Conservation (phyloP, 1,140 invertebrate species). For the Ditylenchus dipsaci region DNA sequence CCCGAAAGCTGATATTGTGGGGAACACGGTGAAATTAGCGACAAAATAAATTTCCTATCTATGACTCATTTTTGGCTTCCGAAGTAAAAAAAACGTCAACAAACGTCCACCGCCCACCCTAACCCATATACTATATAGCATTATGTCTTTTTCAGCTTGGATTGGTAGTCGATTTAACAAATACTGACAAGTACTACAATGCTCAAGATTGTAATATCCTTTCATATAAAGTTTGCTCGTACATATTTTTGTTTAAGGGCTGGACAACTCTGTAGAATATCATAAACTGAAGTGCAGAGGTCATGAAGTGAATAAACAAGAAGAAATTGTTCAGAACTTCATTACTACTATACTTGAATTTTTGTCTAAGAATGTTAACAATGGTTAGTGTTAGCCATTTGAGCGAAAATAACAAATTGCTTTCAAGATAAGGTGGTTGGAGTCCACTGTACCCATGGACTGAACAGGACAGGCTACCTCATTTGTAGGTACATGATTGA, state of each 20-base stretch:
- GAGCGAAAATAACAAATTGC: neutral
- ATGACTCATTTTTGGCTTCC: too few species aligned
- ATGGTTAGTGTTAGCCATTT: conserved; percentile 2
- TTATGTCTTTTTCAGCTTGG: conserved; percentile 54
- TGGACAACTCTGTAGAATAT: conserved; percentile 58
- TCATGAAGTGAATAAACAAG: conserved; percentile 52
- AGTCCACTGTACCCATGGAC: conserved; percentile 82
- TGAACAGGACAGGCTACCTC: conserved; percentile 81
- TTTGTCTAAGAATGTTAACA: conserved; percentile 7
- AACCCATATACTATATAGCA: too few species aligned
- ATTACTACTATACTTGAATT: conserved; percentile 21
- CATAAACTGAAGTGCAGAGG: conserved; percentile 62
- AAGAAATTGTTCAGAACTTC: conserved; percentile 34
- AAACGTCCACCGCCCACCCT: too few species aligned
- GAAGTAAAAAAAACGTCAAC: too few species aligned
- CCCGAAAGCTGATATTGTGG: too few species aligned
- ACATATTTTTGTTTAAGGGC: neutral
- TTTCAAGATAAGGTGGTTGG: conserved; percentile 63
- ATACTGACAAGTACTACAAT: conserved; percentile 68
- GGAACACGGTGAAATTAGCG: too few species aligned
- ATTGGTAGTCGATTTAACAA: conserved; percentile 69
- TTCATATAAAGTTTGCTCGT: too few species aligned
- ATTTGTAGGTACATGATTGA: conserved; percentile 65
- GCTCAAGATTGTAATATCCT: conserved; percentile 17
- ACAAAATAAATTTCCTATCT: too few species aligned